phyloP scores from a whole-genome alignment of 92 coral and sea anemone genomes.

The Siderastrea radians region DNA sequence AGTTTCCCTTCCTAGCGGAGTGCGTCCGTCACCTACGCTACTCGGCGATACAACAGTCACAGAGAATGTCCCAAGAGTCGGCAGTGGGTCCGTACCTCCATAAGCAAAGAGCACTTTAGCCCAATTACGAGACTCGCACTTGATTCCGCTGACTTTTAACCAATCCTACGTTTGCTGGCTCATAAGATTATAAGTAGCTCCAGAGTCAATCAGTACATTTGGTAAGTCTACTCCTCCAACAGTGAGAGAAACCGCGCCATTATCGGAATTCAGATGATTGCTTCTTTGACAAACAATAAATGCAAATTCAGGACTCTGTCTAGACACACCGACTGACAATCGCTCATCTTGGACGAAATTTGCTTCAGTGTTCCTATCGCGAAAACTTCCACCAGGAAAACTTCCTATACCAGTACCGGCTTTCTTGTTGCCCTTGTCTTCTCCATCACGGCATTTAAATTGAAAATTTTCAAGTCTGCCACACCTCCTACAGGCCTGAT shows the following conservation, averaged over 20 bases:
- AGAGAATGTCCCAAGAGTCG: slow-evolving; percentile 7
- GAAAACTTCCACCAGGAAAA: not conserved
- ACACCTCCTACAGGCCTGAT: slow-evolving; percentile 19
- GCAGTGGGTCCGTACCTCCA: not conserved
- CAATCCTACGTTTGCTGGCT: slow-evolving; percentile 12
- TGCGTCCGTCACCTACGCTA: not conserved
- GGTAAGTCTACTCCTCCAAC: slow-evolving; percentile 10
- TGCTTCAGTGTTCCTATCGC: not conserved
- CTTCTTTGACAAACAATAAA: not conserved
- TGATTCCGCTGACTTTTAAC: not conserved
- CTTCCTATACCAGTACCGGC: not conserved
- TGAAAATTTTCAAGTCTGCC: slow-evolving; percentile 18
- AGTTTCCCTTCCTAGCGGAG: not conserved
- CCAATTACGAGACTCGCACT: not conserved
- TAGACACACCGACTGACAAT: not conserved
- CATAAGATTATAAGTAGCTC: not conserved
- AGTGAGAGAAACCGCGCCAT: not conserved
- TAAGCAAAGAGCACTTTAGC: too few species aligned
- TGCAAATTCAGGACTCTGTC: slow-evolving; percentile 5
- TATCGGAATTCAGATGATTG: not conserved
- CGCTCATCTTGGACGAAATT: not conserved
- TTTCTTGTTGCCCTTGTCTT: too few species aligned
- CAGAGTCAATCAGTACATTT: slow-evolving; percentile 10
- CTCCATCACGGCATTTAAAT: not conserved
- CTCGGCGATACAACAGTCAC: not conserved